Base-by-base conservation (phyloP, 2,113 vertebrate genomes). In the Gopherus flavomarginatus region DNA sequence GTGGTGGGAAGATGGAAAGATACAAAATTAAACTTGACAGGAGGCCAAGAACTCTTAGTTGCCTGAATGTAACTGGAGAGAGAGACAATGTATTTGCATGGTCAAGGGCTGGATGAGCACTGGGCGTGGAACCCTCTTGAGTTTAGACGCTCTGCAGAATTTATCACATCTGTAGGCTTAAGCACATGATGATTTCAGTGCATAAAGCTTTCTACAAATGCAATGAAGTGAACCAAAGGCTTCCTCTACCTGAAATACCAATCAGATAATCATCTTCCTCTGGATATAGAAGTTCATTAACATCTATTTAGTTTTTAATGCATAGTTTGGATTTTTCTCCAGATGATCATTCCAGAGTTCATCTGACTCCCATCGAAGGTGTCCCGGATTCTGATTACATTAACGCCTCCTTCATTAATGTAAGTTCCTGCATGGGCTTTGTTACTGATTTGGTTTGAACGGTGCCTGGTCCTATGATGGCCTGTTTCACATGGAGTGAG, bases 351-450 rank as follows among this genome's bases (percentile, higher is more conserved):
- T 99, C 99, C 95, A 99, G 99, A 96, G 98, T 99, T 75, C 99
- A 99, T 96, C 99, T 99, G 96, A 98, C 98, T 85, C 98, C 99
- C 24, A 98, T 99, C 53, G 99, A 99, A 97, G 99, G 99, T 57
- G 99, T 99, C 97, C 99, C 99, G 29, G 99, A 99, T 97, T 99
- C 99, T 0, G 99, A 99, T 98, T 99, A 99, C 96, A 99, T 99
- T 98, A 99, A 99, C 5, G 99, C 99, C 96, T 99, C 99, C 92
- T 99, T 99, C 96, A 99, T 99, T 93, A 99, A 99, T 87, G 99
- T 99, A 98, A 98, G 99, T 98, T 95, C 3, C 21, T 89, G 13
- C 4, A 26, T 38, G 35, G 52, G 35, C 75, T 78, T 78, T 78
- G 24, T 78, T 78, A 44, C 42, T 29, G 26, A 78, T 92, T 92